Evolutionary conservation across 2,113 vertebrate genomes (phyloP).

Genomic region (Halichoeres trimaculatus): DNA sequence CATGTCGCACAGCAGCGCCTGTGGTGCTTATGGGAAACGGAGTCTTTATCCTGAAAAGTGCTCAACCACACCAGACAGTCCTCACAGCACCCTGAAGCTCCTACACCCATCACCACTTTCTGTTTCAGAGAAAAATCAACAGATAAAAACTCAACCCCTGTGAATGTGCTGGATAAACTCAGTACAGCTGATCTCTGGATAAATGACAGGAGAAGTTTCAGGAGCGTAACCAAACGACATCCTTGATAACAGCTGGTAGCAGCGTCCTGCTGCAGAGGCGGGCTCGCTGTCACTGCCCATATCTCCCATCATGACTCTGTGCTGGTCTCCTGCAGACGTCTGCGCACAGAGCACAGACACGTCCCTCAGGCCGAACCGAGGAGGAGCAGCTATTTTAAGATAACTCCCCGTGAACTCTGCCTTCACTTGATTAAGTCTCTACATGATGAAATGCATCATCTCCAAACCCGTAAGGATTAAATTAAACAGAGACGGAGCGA

Average conservation of each 20-base stretch:
- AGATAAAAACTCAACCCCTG: no score
- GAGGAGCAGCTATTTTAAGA: background rate
- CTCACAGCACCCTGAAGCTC: no score
- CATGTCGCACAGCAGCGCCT: no score
- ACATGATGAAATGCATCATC: conserved; percentile 1
- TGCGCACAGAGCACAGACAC: background rate
- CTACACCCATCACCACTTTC: no score
- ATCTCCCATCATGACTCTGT: conserved; percentile 10
- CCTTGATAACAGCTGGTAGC: background rate
- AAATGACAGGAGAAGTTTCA: background rate
- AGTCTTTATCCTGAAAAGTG: no score
- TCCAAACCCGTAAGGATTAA: background rate
- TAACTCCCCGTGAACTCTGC: background rate
- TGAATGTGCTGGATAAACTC: background rate
- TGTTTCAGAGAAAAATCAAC: background rate
- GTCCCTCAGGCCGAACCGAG: background rate
- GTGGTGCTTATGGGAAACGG: no score
- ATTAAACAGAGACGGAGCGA: background rate
- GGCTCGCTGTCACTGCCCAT: background rate
- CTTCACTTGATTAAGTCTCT: background rate
- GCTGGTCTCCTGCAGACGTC: conserved; percentile 12
- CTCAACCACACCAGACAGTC: no score
- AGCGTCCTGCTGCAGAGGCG: conserved; percentile 1
- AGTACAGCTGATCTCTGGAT: background rate
- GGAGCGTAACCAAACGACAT: no score